Evolutionary conservation across 1,140 invertebrate species (phyloP).

Genomic region (Gryllus bimaculatus): DNA sequence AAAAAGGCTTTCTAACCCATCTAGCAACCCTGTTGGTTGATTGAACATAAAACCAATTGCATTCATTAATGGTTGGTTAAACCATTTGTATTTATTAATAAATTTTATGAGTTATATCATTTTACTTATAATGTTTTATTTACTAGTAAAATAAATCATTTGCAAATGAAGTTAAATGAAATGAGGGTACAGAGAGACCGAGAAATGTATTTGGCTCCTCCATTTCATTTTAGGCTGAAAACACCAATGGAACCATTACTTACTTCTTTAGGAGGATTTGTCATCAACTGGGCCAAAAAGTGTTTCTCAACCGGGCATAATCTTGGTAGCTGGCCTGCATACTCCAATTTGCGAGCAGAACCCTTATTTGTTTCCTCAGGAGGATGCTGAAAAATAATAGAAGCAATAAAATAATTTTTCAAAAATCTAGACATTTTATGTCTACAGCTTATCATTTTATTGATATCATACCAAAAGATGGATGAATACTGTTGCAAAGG

Average conservation of each 20-base stretch:
- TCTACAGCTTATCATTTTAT: conserved; percentile 22
- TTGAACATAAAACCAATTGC: too few species aligned
- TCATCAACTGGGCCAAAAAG: conserved; percentile 50
- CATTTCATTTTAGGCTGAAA: too few species aligned
- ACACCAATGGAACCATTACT: conserved; percentile 23
- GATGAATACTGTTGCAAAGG: conserved; percentile 60
- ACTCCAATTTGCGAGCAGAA: conserved; percentile 40
- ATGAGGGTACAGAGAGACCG: too few species aligned
- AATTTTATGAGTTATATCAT: too few species aligned
- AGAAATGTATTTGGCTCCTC: too few species aligned
- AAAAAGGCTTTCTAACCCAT: too few species aligned
- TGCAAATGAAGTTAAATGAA: too few species aligned
- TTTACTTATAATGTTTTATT: too few species aligned
- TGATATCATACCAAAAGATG: conserved; percentile 47
- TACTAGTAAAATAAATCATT: too few species aligned
- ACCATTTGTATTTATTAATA: too few species aligned
- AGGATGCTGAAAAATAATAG: conserved; percentile 36
- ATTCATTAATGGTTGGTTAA: too few species aligned
- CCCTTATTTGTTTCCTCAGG: conserved; percentile 45
- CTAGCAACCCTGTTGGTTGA: too few species aligned
- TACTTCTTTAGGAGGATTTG: conserved; percentile 48
- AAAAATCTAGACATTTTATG: background rate
- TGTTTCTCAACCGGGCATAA: conserved; percentile 44
- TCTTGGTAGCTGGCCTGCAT: conserved; percentile 46
- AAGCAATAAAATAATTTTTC: background rate